Base-by-base conservation (phyloP, 2,113 vertebrate species). In the Baryphthengus martii region DNA sequence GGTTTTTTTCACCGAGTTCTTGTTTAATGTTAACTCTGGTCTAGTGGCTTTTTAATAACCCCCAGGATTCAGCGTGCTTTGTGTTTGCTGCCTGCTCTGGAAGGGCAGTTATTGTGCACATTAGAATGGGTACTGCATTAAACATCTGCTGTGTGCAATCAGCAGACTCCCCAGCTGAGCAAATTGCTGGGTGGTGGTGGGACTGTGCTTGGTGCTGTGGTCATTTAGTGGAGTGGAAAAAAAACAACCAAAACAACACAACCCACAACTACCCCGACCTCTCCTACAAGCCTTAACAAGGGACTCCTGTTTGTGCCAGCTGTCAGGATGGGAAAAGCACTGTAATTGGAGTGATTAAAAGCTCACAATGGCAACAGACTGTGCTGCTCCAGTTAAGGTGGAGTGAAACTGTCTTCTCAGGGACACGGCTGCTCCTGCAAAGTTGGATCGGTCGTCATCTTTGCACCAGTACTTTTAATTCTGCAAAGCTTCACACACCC, bases 341-440 rank as follows among this genome's bases (percentile, higher is more conserved):
- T 79, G 58, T 91, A 96, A 97, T 80, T 96, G 95, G 76, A 93
- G 90, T 28, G 90, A 96, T 96, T 97, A 97, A 92, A 88, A 96
- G 86, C 96, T 95, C 95, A 86, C 93, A 76, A 7, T 24, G 47
- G 86, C 79, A 79, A 19, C 73, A 59, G 73, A 88, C 66, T n/a
- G 20, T 3, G 45, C 67, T 89, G 16, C 59, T 84, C 44, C 44
- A 16, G 62, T 96, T 97, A 95, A 96, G 94, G 95, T 95, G 94
- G 96, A 96, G 66, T 61, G 70, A 82, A 82, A 42, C 23, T 24
- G 39, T 24, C 66, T 72, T 44, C 2, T 3, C 17, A 4, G 3
- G 49, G 25, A 25, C 33, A 11, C 2, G 35, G 59, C 67, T 80
- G 68, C 55, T 77, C 26, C 59, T 26, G 25, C 2, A 53, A 14